Evolutionary conservation across 2,113 vertebrate genomes (phyloP).

Genomic region (human): DNA sequence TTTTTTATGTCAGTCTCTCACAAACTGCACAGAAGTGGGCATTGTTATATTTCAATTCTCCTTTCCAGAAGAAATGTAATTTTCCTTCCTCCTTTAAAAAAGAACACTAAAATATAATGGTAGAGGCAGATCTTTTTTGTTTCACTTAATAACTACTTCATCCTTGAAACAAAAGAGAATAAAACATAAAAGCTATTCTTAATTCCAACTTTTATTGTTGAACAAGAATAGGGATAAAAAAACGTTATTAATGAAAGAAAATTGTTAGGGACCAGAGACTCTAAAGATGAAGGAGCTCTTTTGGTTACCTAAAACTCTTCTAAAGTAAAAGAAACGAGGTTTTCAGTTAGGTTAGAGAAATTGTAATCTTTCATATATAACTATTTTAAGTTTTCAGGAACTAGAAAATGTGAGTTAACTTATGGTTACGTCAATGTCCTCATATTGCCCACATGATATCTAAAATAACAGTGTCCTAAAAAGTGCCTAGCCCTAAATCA

Average conservation of each 20-base stretch:
- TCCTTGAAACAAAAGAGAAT: conserved; percentile 40
- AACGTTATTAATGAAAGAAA: conserved; percentile 49
- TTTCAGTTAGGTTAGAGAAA: background rate
- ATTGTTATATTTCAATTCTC: background rate
- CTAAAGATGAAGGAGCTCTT: background rate
- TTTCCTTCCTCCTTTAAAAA: background rate
- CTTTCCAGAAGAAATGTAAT: background rate
- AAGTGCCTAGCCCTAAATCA: background rate
- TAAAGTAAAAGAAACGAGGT: background rate
- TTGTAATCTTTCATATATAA: background rate
- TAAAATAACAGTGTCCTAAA: background rate
- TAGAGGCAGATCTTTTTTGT: background rate
- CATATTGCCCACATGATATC: background rate
- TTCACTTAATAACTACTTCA: background rate
- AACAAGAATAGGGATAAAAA: background rate
- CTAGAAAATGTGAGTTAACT: background rate
- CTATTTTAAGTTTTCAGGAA: conserved; percentile 14
- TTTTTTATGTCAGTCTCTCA: background rate
- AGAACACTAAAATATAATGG: background rate
- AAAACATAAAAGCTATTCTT: conserved; percentile 2
- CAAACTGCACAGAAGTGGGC: background rate
- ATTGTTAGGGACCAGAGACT: background rate
- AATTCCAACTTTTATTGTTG: background rate
- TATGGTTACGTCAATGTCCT: background rate
- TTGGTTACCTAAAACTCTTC: background rate